These are phyloP conservation scores for Escarpia spicata DNA, from an alignment of 2,888 invertebrate species.

Conservation along the genomic window DNA sequence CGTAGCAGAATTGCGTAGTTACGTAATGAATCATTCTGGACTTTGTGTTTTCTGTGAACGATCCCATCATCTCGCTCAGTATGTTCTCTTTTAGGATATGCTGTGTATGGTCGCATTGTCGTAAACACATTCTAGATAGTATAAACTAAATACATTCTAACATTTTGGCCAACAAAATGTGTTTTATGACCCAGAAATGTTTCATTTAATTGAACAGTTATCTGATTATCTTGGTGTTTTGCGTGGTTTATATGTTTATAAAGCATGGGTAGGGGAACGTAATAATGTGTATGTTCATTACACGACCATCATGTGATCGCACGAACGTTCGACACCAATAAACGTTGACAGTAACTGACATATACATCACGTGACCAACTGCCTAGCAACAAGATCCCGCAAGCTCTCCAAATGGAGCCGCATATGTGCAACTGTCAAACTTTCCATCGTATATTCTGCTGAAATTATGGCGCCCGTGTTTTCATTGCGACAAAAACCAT, in stretches of 20 bases:
- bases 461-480: too few relatives aligned
- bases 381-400: too few relatives aligned
- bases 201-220: neutral
- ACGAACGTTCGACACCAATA: neutral
- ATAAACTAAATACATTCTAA: neutral
- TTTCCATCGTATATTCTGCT: too few relatives aligned
- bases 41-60: too few relatives aligned
- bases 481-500: too few relatives aligned
- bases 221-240: neutral
- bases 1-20: neutral
- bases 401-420: too few relatives aligned
- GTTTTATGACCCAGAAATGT: neutral
- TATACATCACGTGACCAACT: neutral
- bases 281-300: too few relatives aligned
- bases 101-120: neutral
- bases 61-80: neutral
- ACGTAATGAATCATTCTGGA: too few relatives aligned
- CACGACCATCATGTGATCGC: neutral
- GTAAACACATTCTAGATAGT: neutral
- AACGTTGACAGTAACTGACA: neutral
- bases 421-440: too few relatives aligned
- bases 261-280: neutral
- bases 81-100: neutral
- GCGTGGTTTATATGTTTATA: neutral
- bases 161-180: neutral